Base-by-base conservation (phyloP, 2,113 vertebrate genomes). In the Ceratotherium simum region DNA sequence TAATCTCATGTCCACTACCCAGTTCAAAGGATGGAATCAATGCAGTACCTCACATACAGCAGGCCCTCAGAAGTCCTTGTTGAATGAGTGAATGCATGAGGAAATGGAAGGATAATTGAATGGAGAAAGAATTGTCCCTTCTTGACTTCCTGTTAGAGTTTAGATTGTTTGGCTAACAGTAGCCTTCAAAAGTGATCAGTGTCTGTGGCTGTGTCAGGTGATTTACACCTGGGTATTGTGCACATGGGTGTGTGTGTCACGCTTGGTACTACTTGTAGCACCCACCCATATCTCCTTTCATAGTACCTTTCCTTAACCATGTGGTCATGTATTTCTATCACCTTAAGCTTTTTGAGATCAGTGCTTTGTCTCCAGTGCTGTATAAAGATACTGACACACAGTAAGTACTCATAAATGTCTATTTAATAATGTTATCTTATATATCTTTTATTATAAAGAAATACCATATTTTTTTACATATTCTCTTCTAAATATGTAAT, bases 161-260 rank as follows among this genome's bases (percentile, higher is more conserved):
- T 33, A 58, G 12, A 8, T 4, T 36, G 5, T 84, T 86, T 10
- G 2, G 8, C 25, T n/a, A 79, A 51, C 27, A 90, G 51, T 13
- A 67, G 6, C 18, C 60, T 65, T n/a, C 21, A 54, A 4, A 39
- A 56, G 3, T n/a, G 48, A 29, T 31, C 21, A 39, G 33, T 27
- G 13, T 81, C 39, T 42, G 4, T 31, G 58, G 48, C 48, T n/a
- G 17, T 42, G 12, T 48, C 33, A 2, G 10, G 54, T 51, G 90
- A n/a, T 13, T 16, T 18, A 36, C 1, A 65, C 39, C 8, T 36
- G 0, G 27, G 14, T 36, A 8, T 13, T 8, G 4, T 58, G 7
- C 12, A 1, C 6, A 2, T 4, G 48, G 8, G 5, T 25, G 27
- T 36, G 16, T 25, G 12, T 75, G 8, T 46, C 36, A 12, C 5